Conservation (phyloP, 2,888 invertebrate genomes). For the Euspilapteryx auroguttella region DNA sequence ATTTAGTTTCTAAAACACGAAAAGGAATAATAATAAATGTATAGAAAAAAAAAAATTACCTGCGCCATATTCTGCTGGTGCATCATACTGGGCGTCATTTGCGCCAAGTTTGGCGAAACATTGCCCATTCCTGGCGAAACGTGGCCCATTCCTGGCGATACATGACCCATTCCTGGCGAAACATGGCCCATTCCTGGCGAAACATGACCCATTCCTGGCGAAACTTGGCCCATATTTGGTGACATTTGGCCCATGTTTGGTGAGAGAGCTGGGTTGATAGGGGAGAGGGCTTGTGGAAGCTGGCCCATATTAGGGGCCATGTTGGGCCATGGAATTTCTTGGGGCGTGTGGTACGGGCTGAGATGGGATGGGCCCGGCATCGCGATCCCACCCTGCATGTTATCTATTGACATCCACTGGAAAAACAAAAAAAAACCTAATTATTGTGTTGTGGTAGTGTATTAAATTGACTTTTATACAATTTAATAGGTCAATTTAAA, state of each 20-base stretch:
- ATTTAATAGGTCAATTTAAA: too few species aligned
- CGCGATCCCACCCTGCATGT: constrained; percentile 1
- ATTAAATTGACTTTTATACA: too few species aligned
- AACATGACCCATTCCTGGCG: constrained; percentile 4
- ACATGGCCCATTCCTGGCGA: too few species aligned
- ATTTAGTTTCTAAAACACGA: too few species aligned
- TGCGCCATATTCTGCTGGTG: constrained; percentile 1
- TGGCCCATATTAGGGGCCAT: constrained; percentile 5
- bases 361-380: constrained; percentile 4
- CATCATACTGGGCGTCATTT: background rate
- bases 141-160: constrained; percentile 13
- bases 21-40: background rate
- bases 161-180: too few species aligned
- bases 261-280: constrained; percentile 8
- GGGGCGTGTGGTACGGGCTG: constrained; percentile 1
- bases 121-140: constrained; percentile 12
- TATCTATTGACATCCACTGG: constrained; percentile 5
- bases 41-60: background rate
- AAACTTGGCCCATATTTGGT: constrained; percentile 11
- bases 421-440: too few species aligned
- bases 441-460: too few species aligned
- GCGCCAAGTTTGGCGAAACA: constrained; percentile 2
- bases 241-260: constrained; percentile 9
- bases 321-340: background rate
- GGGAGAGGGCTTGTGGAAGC: constrained; percentile 9